phyloP scores from a whole-genome alignment of 2,797 vertebrate genomes.

The Enteromius argenteus region DNA sequence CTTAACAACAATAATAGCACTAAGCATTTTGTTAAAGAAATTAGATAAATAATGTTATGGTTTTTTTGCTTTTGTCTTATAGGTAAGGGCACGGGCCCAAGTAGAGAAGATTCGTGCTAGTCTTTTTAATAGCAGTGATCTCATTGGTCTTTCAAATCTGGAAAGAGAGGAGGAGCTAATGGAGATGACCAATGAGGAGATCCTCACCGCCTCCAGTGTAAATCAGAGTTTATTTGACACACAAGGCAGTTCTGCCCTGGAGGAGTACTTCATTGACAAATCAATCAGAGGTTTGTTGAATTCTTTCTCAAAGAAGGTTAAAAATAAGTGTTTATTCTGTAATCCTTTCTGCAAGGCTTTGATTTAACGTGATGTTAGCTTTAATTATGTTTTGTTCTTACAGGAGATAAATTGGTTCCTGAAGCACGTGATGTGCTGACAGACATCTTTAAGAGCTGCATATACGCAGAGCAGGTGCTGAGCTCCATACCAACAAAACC shows the following conservation, averaged over 20 bases:
- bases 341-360: background rate
- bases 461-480: conserved; percentile 93
- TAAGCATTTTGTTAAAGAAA: background rate
- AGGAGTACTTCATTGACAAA: conserved; percentile 96
- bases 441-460: conserved; percentile 96
- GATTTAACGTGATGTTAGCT: background rate
- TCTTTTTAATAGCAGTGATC: conserved; percentile 96
- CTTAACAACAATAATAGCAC: background rate
- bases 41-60: background rate
- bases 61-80: conserved; percentile 7
- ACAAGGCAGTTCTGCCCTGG: conserved; percentile 94
- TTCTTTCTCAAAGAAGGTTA: background rate
- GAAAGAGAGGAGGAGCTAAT: conserved; percentile 96
- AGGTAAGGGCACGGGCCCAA: conserved; percentile 96
- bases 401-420: conserved; percentile 92
- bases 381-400: background rate
- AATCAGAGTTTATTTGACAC: conserved; percentile 99
- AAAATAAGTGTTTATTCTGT: background rate
- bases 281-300: conserved; percentile 87
- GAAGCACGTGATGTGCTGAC: conserved; percentile 92
- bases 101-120: conserved; percentile 98
- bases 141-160: conserved; percentile 95
- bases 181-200: conserved; percentile 98
- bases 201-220: conserved; percentile 95
- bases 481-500: conserved; percentile 92